A percentile compares a stretch with the other conserved stretches of the same genome.
Conservation (phyloP, 64 coral and sea anemone species). For the Actinia tenebrosa region DNA sequence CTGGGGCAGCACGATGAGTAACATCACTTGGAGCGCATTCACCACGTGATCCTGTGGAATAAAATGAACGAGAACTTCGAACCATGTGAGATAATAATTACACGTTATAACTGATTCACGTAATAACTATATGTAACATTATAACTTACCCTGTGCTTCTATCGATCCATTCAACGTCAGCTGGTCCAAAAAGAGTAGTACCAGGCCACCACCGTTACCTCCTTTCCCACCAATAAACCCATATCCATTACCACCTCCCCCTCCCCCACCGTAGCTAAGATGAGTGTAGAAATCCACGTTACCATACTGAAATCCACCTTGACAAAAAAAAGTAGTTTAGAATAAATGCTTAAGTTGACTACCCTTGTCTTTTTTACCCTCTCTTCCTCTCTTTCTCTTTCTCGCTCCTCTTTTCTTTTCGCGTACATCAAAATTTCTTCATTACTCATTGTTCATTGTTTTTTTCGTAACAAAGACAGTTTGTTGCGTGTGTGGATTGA, state of each 20-base stretch:
- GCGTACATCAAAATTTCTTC: too few species aligned
- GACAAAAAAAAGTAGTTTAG: background rate
- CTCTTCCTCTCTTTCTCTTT: too few species aligned
- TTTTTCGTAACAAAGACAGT: too few species aligned
- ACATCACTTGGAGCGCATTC: background rate
- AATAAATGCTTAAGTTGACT: too few species aligned
- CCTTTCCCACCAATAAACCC: conserved; percentile 10
- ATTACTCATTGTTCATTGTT: too few species aligned
- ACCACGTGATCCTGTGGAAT: background rate
- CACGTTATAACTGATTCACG: background rate
- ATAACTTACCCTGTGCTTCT: conserved; percentile 27
- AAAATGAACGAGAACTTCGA: background rate
- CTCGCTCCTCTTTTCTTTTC: too few species aligned
- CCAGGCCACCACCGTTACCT: conserved; percentile 41
- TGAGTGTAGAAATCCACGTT: conserved; percentile 15
- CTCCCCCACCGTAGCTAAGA: conserved; percentile 43
- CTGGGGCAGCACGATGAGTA: conserved; percentile 15
- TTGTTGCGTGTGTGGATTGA: too few species aligned
- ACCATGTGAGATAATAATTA: background rate
- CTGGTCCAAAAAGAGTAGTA: conserved; percentile 24
- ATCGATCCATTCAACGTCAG: conserved; percentile 30
- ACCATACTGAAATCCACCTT: conserved; percentile 45
- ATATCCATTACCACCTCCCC: conserved; percentile 7
- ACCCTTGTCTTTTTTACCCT: background rate
- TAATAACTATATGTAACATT: background rate